phyloP scores from a whole-genome alignment of 2,113 vertebrate genomes.

The Sorex fumeus region DNA sequence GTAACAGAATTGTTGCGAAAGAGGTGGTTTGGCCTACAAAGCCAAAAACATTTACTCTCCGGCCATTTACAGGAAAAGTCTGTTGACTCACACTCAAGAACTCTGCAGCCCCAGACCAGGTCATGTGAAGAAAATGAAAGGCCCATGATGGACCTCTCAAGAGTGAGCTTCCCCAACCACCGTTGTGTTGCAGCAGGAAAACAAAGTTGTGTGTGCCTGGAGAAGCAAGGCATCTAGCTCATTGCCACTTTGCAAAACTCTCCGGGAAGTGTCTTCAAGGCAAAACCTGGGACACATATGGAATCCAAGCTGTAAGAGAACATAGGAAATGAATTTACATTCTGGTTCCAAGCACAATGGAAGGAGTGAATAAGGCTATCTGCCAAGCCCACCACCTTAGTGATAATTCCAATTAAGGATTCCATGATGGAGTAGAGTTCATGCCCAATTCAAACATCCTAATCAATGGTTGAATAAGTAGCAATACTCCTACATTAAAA shows the following conservation, averaged over 20 bases:
- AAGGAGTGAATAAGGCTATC: not conserved
- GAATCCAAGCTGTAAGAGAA: conserved; percentile 1
- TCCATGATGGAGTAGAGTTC: no score
- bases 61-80: not conserved
- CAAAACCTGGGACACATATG: conserved; percentile 26
- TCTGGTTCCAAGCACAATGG: not conserved
- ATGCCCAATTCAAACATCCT: no score
- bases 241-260: conserved; percentile 30
- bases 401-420: conserved; percentile 8
- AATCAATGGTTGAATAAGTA: no score
- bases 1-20: not conserved
- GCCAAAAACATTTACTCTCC: conserved; percentile 24
- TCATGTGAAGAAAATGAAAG: not conserved
- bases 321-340: not conserved
- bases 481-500: no score
- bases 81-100: not conserved
- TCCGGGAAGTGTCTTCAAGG: not conserved
- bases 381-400: not conserved
- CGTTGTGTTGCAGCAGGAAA: no score
- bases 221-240: not conserved
- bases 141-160: not conserved
- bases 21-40: not conserved
- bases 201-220: not conserved
- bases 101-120: not conserved
- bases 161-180: not conserved